Base-by-base conservation (phyloP, 2,888 invertebrate genomes). In the Sarcophaga caerulescens region DNA sequence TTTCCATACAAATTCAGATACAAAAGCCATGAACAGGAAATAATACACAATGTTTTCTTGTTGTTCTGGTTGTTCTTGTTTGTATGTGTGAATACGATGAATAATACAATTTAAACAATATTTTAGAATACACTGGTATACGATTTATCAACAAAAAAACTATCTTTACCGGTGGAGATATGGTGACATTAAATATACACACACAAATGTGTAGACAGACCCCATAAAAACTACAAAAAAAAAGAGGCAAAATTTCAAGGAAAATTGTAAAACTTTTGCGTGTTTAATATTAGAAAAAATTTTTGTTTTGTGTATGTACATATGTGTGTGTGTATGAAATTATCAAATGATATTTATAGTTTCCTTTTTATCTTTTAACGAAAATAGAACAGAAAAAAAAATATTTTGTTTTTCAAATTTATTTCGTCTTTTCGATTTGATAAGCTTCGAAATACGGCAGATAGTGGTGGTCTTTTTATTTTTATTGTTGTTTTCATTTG, bases 241-340 rank as follows among this genome's bases (percentile, higher is more conserved):
- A 65, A 65, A 65, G 65, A 65, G 17, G 52, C 17, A 52, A 52
- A 12, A 52, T 14, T 17, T 17, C 47, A 52, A 52, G 5, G 4
- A 17, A 52, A 52, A 52, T 52, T 52, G 52, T 52, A 45, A 60
- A 62, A 62, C 14, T 81, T 81, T 76, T 62, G 81, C 75, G 76
- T 78, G 68, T 74, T 74, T 71, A 17, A 21, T 47, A 45, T 71
- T 45, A 66, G 66, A 52, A 59, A 81, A 81, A 81, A 71, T 14
- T 69, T 68, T 81, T 52, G 74, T 52, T 52, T 63, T 12, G 4
- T 12, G 10, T 35, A 35, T 35, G 35, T 35, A 35, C 35, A 8
- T 35, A 35, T 8, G 35, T 35, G 3, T 35, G 35, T 35, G 2
- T 35, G 8, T 1, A 8, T 35, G 2, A 14, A 14, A 23, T 23